A percentile compares a stretch with the other conserved stretches of the same genome.
These are phyloP conservation scores for Scaptomyza flava DNA, from an alignment of 2,888 invertebrate species.

Conservation along the genomic window DNA sequence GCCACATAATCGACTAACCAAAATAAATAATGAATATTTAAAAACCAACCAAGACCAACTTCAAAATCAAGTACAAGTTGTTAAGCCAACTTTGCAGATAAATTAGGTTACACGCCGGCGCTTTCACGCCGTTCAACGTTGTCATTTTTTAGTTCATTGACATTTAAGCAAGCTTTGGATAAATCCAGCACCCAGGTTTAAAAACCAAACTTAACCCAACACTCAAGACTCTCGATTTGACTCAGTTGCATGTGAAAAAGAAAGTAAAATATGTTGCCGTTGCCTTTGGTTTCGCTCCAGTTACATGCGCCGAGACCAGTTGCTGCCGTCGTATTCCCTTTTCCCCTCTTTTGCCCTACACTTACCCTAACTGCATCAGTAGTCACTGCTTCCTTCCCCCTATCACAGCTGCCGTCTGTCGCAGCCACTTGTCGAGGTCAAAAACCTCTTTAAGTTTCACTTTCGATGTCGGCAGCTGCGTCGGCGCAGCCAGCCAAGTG, in stretches of 20 bases:
- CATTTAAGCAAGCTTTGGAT: slow-evolving; percentile 36
- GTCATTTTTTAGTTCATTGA: slow-evolving; percentile 66
- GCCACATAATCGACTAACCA: slow-evolving; percentile 40
- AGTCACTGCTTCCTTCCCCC: background rate
- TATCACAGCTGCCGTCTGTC: slow-evolving; percentile 14
- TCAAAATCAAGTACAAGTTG: slow-evolving; percentile 9
- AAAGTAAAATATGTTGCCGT: slow-evolving; percentile 66
- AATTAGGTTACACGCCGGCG: slow-evolving; percentile 57
- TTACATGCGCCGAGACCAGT: slow-evolving; percentile 58
- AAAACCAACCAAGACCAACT: slow-evolving; percentile 14
- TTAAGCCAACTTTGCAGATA: slow-evolving; percentile 20
- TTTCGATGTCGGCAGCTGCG: slow-evolving; percentile 72
- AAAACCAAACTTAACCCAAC: background rate
- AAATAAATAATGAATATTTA: slow-evolving; percentile 43
- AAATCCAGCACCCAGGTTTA: background rate
- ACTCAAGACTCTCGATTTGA: slow-evolving; percentile 8
- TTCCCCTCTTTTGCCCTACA: background rate
- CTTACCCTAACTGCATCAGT: slow-evolving; percentile 10
- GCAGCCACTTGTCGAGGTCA: slow-evolving; percentile 57
- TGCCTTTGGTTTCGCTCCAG: slow-evolving; percentile 74
- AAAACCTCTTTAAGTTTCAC: slow-evolving; percentile 74
- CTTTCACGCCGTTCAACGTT: slow-evolving; percentile 61
- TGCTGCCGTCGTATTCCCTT: slow-evolving; percentile 23
- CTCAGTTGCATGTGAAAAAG: slow-evolving; percentile 66
- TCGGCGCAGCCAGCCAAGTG: slow-evolving; percentile 61